Evolutionary conservation across 2,797 vertebrate species (phyloP), one percentile per base, ranked within the genome.

Genomic region (Eleutherodactylus coqui): DNA sequence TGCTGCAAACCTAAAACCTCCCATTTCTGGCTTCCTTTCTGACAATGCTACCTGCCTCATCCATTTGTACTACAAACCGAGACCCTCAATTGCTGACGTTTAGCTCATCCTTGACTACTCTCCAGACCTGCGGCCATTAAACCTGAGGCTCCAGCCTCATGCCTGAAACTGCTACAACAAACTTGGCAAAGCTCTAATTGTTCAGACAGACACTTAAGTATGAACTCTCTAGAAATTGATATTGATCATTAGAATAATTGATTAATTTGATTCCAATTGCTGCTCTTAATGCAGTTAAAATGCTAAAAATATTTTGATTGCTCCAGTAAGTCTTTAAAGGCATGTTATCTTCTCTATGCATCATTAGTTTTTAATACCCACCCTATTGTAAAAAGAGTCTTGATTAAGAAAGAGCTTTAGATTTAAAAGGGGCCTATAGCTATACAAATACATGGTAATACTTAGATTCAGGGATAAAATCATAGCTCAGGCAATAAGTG

Each of bases 201-300:
- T 41, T 51, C 34, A 36, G 77, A 81, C 53, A 81, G 43, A 29
- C 49, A 81, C 51, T 75, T 51, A 47, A 81, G n/a, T 32, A 67
- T 47, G 53, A 41, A 64, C 72, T 80, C 21, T 81, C 62, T 75
- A 62, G 70, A 86, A 86, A 81, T 60, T 81, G 53, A 80, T 81
- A 86, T 86, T 81, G 78, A 86, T 86, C 69, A 38, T 62, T 51
- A 62, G 43, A 86, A 70, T 80, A 75, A 81, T 81, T 81, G 69
- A 81, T 81, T 79, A 58, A 79, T 79, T 85, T 72, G 84, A 76
- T 41, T 72, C 45, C 73, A 79, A 79, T 77, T 84, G 73, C 29
- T 72, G 49, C 38, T 79, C 19, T 79, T 29, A 78, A 79, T 72
- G 78, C 49, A 70, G 24, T 77, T 38, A 36, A 29, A 79, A 19